Percentiles rank a stretch among this genome's conserved stretches.
Conservation (phyloP, 2,113 vertebrate genomes). For the Phoenicopterus ruber region DNA sequence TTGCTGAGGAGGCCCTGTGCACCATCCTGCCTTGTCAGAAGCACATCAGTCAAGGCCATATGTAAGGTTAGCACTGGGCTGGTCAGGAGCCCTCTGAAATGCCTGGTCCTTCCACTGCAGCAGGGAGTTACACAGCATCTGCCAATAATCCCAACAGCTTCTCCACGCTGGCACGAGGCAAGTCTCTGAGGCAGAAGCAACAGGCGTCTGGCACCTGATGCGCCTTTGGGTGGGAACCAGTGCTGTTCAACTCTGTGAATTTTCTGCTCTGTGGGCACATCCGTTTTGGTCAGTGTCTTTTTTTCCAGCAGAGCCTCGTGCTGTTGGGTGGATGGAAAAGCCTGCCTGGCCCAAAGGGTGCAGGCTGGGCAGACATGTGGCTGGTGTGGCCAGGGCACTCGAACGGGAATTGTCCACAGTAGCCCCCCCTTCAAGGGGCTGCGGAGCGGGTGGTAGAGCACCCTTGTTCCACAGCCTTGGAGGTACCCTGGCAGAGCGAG, state of each 20-base stretch:
- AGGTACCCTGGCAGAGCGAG: fast-evolving
- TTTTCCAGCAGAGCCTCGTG: background rate
- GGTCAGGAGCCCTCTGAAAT: background rate
- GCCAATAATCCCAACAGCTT: background rate
- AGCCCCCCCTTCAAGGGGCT: background rate
- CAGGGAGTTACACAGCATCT: background rate
- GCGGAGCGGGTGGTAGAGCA: background rate
- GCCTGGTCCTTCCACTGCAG: background rate
- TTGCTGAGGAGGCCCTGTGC: background rate
- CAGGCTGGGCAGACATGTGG: background rate
- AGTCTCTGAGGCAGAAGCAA: background rate
- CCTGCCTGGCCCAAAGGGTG: background rate
- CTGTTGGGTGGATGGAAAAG: background rate
- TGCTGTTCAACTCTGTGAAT: background rate
- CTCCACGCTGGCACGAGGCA: background rate
- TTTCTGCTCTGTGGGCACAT: background rate
- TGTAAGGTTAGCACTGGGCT: background rate
- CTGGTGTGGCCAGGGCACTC: background rate
- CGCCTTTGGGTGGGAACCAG: background rate
- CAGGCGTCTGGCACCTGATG: no score
- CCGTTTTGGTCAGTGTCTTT: background rate
- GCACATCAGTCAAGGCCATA: no score
- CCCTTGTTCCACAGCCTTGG: background rate
- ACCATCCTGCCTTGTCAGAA: background rate
- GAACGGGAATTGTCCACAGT: background rate